These are phyloP conservation scores for Germaria angustata DNA, from an alignment of 2,888 invertebrate genomes.

Conservation along the genomic window DNA sequence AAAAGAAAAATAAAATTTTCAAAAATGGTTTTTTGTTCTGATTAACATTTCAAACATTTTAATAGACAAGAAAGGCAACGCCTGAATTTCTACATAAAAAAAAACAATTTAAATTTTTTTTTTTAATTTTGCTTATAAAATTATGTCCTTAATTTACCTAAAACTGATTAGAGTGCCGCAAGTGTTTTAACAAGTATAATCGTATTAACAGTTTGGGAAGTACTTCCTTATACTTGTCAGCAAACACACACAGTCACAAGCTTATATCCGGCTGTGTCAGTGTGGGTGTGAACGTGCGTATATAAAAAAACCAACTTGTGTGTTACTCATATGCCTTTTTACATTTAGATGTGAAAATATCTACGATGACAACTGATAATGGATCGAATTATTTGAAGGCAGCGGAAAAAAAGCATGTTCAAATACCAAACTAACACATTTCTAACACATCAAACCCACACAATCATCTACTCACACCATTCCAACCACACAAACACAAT, in stretches of 20 bases:
- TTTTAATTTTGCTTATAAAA: too few species aligned
- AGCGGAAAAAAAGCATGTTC: conserved; percentile 29
- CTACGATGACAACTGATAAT: conserved; percentile 77
- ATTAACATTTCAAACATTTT: too few species aligned
- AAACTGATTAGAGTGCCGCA: too few species aligned
- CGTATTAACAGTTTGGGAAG: neutral
- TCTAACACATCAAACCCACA: neutral
- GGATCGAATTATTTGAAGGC: conserved; percentile 74
- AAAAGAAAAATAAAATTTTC: too few species aligned
- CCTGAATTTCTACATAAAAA: too few species aligned
- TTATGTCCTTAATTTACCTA: too few species aligned
- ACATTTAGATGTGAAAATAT: conserved; percentile 68
- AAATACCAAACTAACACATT: conserved; percentile 42
- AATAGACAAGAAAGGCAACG: too few species aligned
- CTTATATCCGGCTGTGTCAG: neutral
- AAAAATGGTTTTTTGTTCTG: too few species aligned
- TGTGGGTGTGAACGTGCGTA: neutral
- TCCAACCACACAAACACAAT: conserved; percentile 31
- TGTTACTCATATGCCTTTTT: neutral
- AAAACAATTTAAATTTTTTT: too few species aligned
- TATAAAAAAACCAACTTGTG: neutral
- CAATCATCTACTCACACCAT: neutral
- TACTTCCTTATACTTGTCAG: too few species aligned
- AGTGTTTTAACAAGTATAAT: too few species aligned
- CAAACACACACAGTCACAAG: too few species aligned